Conservation (phyloP, 2,797 vertebrate species). For the Ctenochaetus hawaiiensis region DNA sequence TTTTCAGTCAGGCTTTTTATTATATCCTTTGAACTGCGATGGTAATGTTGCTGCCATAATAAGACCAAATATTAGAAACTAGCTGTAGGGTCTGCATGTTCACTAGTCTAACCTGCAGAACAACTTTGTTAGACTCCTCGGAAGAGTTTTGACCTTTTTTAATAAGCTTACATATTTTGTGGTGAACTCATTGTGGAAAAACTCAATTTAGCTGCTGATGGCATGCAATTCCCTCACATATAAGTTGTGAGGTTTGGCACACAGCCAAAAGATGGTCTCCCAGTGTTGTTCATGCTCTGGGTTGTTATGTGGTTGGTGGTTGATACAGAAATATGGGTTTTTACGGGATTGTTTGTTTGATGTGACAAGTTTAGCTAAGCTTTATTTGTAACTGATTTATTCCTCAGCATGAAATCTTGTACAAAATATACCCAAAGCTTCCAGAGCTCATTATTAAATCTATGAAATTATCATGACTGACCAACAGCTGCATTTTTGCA, state of each 20-base stretch:
- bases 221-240: neutral
- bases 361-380: neutral
- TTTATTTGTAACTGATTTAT: neutral
- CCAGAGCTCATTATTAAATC: neutral
- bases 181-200: neutral
- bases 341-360: neutral
- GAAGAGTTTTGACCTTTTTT: neutral
- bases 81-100: constrained; percentile 33
- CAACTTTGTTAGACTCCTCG: constrained; percentile 30
- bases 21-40: neutral
- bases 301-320: neutral
- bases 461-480: neutral
- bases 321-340: neutral
- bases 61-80: constrained; percentile 14
- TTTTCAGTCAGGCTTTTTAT: neutral
- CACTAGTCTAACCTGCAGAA: constrained; percentile 53
- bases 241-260: neutral
- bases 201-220: neutral
- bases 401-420: neutral
- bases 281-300: neutral
- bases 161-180: neutral
- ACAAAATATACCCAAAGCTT: neutral
- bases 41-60: neutral
- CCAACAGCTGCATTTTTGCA: constrained; percentile 16
- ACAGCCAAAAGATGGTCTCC: neutral